Evolutionary conservation across 2,888 invertebrate species (phyloP).

Genomic region (Physocephala rufipes): DNA sequence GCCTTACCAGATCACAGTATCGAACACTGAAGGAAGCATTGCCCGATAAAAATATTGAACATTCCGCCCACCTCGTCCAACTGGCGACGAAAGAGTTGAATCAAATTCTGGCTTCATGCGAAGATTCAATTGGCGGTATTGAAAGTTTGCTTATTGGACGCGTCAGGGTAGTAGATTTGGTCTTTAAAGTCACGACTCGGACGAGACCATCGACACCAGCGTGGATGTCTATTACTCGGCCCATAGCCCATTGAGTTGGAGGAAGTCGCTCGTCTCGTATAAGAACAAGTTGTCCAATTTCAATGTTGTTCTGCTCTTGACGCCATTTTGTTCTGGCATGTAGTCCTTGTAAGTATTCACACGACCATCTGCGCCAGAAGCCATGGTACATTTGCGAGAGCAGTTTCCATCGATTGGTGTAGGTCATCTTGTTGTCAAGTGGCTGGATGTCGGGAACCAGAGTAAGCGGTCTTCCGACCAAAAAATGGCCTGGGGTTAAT

Average conservation of each 20-base stretch:
- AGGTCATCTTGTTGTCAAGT: constrained; percentile 12
- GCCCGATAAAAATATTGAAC: not conserved
- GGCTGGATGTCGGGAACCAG: constrained; percentile 21
- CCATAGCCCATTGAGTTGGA: constrained; percentile 23
- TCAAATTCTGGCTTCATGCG: not conserved
- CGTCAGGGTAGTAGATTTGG: not conserved
- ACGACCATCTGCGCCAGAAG: constrained; percentile 28
- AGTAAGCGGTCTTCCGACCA: constrained; percentile 15
- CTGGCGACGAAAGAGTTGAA: not conserved
- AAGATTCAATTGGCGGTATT: not conserved
- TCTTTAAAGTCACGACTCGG: no score
- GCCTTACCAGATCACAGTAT: no score
- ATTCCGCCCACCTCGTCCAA: not conserved
- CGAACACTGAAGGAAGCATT: not conserved
- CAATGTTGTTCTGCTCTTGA: constrained; percentile 22
- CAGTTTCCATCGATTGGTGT: constrained; percentile 18
- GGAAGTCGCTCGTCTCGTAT: constrained; percentile 20
- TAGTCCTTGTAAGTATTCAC: constrained; percentile 30
- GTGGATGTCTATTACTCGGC: constrained; percentile 24
- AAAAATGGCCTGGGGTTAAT: constrained; percentile 23
- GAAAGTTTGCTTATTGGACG: constrained; percentile 5
- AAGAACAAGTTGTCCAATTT: constrained; percentile 19
- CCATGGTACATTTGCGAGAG: no score
- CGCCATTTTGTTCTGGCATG: constrained; percentile 30
- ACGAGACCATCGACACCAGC: constrained; percentile 19